Evolutionary conservation across 2,888 invertebrate species (phyloP), one percentile per base, ranked within the genome.

Genomic region (Plemyria rubiginata): DNA sequence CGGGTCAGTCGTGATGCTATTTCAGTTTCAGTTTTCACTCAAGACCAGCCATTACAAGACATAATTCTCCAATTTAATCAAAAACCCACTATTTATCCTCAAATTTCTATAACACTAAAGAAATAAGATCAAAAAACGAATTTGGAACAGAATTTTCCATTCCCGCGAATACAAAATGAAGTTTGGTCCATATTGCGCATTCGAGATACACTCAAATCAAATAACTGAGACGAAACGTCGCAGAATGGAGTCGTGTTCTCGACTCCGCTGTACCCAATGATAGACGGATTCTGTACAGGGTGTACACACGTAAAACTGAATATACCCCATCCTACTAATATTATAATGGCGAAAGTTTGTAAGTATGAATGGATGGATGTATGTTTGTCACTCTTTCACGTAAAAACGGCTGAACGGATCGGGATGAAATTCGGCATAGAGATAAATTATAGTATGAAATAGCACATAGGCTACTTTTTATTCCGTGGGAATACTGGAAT

Each of bases 51-150:
- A 11, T 38, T 38, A 8, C n/a, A n/a, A n/a, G n/a, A n/a, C n/a
- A n/a, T n/a, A n/a, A n/a, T n/a, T n/a, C n/a, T n/a, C n/a, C n/a
- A n/a, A n/a, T 32, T 8, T 32, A 6, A 32, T 6, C 2, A 38
- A 38, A 38, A 38, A 38, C 32, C 8, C 8, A 11, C 36, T 11
- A 38, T 38, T 38, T 11, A 7, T 11, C 8, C 11, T 11, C 36
- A 4, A 38, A 11, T 11, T 38, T 38, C 36, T 38, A 11, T 38
- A 38, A 38, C 36, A 36, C 53, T 43, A 53, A 53, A 49, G 43
- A 43, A 60, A 60, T 60, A 54, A 43, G 22, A 60, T 60, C 48
- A 54, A 22, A 60, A 59, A 60, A 50, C 60, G 60, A 49, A 60
- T 60, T 60, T 59, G 5, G 41, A 22, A 43, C 60, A 54, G 13